Evolutionary conservation across 2,113 vertebrate species (phyloP), one percentile per base, ranked within the genome.

Genomic region (Podarcis muralis): DNA sequence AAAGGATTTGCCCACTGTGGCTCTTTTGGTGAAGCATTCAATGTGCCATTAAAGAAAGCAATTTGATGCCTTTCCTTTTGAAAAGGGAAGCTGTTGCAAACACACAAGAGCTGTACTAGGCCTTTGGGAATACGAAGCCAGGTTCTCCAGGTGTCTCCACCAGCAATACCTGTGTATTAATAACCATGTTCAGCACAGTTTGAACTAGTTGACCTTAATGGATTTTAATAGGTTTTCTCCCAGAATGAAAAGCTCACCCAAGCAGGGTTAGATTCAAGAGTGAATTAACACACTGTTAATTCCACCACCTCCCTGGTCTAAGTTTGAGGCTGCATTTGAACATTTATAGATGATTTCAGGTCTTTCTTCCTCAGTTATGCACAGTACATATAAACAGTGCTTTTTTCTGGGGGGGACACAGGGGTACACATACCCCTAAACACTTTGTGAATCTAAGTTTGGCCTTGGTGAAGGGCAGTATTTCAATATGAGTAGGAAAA

Each of bases 61-160:
- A 66, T 32, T 87, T 30, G 16, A 2, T 48, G 35, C 20, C 6
- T 65, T 90, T 76, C 65, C 74, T 69, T 57, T 48, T 86, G 65
- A 83, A 83, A 85, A 16, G 4, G 78, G 16, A 81, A 1, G 27
- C 11, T 82, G 57, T 72, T 48, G 25, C 40, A 23, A 62, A 65
- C 40, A 9, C 20, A 43, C 23, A 65, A 88, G 6, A 43, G 1
- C 65, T 15, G 62, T 23, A 2, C 7, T 22, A 57, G 15, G 25
- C 48, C 30, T 69, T 87, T 91, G 13, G 7, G 53, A 88, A 81
- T 37, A 77, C 90, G 82, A 12, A 69, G n/a, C 1, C n/a, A 22
- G 6, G 43, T 93, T 85, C 65, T 81, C 57, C 27, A 92, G 92
- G 90, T 57, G 66, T 81, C 84, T 91, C 88, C 68, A 59, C 89